phyloP scores from a whole-genome alignment of 2,113 vertebrate species.

The Panurus biarmicus region DNA sequence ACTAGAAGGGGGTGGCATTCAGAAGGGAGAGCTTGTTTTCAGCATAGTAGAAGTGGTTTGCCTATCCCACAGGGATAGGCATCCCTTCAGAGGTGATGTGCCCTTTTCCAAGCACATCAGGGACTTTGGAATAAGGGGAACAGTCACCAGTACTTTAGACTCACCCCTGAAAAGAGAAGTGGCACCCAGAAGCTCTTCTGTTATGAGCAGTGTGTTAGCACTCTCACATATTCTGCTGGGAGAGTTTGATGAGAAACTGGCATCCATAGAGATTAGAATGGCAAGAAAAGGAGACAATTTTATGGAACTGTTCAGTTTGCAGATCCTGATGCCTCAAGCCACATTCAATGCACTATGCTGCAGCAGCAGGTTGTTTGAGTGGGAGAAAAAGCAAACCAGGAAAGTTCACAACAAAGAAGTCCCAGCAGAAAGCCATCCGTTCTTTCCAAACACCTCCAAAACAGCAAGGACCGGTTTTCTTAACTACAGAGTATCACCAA shows the following conservation, averaged over 20 bases:
- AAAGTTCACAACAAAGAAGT: neutral
- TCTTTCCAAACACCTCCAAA: neutral
- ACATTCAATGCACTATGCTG: neutral
- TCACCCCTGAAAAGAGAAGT: fast-evolving
- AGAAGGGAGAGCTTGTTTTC: neutral
- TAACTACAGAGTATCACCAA: neutral
- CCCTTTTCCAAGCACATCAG: neutral
- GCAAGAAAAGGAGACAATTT: neutral
- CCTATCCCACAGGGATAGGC: neutral
- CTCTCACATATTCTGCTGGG: neutral
- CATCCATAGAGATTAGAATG: fast-evolving
- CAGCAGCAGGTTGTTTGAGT: neutral
- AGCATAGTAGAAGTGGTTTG: neutral
- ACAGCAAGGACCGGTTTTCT: fast-evolving
- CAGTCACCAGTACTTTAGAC: neutral
- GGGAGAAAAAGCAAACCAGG: neutral
- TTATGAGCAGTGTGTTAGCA: fast-evolving
- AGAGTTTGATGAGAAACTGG: neutral
- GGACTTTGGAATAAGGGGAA: neutral
- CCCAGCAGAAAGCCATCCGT: neutral
- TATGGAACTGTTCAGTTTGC: fast-evolving
- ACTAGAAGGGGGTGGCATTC: neutral
- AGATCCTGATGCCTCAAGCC: neutral
- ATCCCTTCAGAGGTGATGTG: too few relatives aligned
- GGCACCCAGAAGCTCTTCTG: neutral